Conservation (phyloP, 2,797 vertebrate genomes). For the Distichodus sexfasciatus region DNA sequence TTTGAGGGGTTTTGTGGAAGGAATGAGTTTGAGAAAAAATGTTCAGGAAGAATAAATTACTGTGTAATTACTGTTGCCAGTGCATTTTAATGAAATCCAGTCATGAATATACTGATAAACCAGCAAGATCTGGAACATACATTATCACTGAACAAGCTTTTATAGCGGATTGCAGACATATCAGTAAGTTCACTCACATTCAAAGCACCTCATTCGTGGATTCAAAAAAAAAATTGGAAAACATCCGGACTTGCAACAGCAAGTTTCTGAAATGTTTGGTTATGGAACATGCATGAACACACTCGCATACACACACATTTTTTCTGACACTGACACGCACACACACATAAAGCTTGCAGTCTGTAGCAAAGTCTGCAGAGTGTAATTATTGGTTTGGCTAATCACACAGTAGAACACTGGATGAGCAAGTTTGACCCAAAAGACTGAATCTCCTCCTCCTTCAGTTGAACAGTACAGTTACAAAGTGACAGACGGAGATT, state of each 20-base stretch:
- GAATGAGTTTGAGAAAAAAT: too few species aligned
- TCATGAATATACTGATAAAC: too few species aligned
- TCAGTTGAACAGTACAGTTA: neutral
- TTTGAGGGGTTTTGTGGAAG: too few species aligned
- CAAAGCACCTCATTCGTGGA: constrained; percentile 9
- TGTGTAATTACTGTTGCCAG: too few species aligned
- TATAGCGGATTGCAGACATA: neutral
- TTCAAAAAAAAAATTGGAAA: constrained; percentile 20
- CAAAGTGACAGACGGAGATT: neutral
- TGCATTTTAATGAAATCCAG: too few species aligned
- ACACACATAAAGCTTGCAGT: neutral
- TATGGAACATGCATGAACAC: constrained; percentile 14
- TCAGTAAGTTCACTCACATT: neutral
- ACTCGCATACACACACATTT: constrained; percentile 10
- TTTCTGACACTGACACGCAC: constrained; percentile 16
- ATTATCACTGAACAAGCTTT: neutral
- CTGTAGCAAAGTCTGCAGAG: neutral
- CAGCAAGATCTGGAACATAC: too few species aligned
- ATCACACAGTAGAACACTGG: constrained; percentile 24
- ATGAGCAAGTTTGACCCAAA: constrained; percentile 28
- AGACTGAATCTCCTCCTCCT: neutral
- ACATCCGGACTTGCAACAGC: constrained; percentile 30
- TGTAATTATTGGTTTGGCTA: constrained; percentile 21
- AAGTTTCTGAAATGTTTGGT: constrained; percentile 32
- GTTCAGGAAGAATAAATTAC: too few species aligned